phyloP scores from a whole-genome alignment of 92 coral and sea anemone genomes.

The Plumapathes pennacea region DNA sequence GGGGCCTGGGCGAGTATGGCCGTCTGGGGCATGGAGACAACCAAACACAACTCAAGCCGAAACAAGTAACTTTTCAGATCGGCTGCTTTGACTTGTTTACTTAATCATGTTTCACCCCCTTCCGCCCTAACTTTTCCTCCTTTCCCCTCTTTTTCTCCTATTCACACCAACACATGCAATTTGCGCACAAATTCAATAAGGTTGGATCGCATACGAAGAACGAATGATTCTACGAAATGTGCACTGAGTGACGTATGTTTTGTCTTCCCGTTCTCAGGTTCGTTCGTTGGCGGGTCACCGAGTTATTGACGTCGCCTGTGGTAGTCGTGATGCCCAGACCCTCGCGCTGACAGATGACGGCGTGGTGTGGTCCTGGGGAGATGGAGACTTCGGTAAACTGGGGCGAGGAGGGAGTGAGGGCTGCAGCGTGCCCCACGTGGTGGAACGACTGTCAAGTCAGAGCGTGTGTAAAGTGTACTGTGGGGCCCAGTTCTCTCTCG shows the following conservation, averaged over 20 bases:
- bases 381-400: constrained; percentile 98
- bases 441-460: constrained; percentile 89
- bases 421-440: constrained; percentile 91
- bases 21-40: constrained; percentile 97
- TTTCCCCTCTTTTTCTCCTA: too few relatives aligned
- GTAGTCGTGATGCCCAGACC: constrained; percentile 99
- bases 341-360: constrained; percentile 93
- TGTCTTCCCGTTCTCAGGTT: constrained; percentile 63
- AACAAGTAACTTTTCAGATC: constrained; percentile 46
- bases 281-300: constrained; percentile 77
- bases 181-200: background rate
- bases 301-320: constrained; percentile 92
- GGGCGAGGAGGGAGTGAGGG: constrained; percentile 99
- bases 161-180: too few relatives aligned
- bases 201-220: background rate
- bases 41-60: constrained; percentile 81
- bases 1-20: constrained; percentile 99
- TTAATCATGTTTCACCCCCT: too few relatives aligned
- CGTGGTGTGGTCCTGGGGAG: constrained; percentile 99
- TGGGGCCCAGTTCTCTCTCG: constrained; percentile 98
- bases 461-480: constrained; percentile 93
- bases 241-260: too few relatives aligned
- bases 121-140: too few relatives aligned
- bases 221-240: too few relatives aligned
- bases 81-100: too few relatives aligned